Evolutionary conservation across 1,140 invertebrate species (phyloP).

Genomic region (Varroa destructor): DNA sequence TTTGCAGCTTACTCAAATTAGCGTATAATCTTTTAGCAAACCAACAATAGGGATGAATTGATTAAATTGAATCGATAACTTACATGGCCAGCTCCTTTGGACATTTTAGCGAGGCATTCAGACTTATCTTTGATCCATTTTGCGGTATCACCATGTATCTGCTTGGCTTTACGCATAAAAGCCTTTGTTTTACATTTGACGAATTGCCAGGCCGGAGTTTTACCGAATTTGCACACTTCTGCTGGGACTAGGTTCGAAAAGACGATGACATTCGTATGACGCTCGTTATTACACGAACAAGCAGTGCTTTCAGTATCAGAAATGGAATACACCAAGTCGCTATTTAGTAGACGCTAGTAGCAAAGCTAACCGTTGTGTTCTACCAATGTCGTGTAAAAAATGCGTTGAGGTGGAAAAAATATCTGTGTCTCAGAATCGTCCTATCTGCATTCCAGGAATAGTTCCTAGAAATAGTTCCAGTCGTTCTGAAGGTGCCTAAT

Average conservation of each 20-base stretch:
- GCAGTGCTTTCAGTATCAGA: background rate
- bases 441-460: too few relatives aligned
- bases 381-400: too few relatives aligned
- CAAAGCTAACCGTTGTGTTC: too few relatives aligned
- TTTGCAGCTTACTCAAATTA: too few relatives aligned
- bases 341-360: too few relatives aligned
- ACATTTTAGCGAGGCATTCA: conserved; percentile 18
- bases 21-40: too few relatives aligned
- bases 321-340: background rate
- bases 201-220: conserved; percentile 25
- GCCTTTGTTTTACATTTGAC: conserved; percentile 21
- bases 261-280: background rate
- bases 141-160: conserved; percentile 1
- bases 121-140: conserved; percentile 21
- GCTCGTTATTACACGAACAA: background rate
- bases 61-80: background rate
- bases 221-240: conserved; percentile 3
- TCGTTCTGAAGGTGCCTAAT: too few relatives aligned
- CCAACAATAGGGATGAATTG: too few relatives aligned
- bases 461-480: too few relatives aligned
- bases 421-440: too few relatives aligned
- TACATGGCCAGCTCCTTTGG: conserved; percentile 18
- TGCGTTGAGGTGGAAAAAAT: too few relatives aligned
- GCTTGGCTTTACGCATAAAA: conserved; percentile 2
- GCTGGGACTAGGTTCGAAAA: background rate